Evolutionary conservation across 2,113 vertebrate genomes (phyloP).

Genomic region (Laticauda colubrina): DNA sequence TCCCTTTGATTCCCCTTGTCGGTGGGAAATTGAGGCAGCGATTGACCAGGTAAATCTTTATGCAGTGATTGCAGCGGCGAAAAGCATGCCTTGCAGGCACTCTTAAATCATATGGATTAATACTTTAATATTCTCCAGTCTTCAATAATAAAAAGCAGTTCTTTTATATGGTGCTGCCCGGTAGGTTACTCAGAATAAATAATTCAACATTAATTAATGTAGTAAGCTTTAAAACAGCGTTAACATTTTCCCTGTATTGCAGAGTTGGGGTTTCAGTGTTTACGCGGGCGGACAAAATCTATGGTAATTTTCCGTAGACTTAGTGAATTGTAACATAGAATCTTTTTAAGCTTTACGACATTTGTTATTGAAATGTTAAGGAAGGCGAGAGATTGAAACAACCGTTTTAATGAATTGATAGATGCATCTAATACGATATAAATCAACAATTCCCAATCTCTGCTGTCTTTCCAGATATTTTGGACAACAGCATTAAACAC

Average conservation of each 20-base stretch:
- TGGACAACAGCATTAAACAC: neutral
- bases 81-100: too few species aligned
- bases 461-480: neutral
- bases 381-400: neutral
- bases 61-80: too few species aligned
- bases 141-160: neutral
- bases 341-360: neutral
- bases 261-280: neutral
- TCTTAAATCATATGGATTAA: neutral
- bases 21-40: neutral
- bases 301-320: neutral
- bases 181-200: neutral
- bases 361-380: neutral
- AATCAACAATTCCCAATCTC: neutral
- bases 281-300: neutral
- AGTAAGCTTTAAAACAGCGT: neutral
- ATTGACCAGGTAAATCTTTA: neutral
- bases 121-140: neutral
- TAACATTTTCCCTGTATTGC: neutral
- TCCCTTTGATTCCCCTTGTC: neutral
- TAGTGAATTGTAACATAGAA: neutral
- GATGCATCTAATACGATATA: neutral
- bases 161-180: neutral
- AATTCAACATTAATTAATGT: neutral
- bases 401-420: neutral